These are phyloP conservation scores for Siphamia tubifer DNA, from an alignment of 2,113 vertebrate genomes.

Conservation along the genomic window DNA sequence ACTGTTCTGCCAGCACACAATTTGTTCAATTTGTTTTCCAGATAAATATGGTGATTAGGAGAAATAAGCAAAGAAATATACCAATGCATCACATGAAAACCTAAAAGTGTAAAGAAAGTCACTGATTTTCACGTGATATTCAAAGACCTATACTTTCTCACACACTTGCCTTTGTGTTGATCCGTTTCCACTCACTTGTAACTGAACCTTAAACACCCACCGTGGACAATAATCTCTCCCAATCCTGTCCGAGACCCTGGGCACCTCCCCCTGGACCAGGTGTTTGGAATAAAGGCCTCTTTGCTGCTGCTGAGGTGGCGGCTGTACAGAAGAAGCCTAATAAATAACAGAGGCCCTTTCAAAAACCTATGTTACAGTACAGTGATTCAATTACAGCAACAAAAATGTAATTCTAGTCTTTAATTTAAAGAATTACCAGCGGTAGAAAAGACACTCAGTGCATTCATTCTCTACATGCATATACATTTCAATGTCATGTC, in stretches of 20 bases:
- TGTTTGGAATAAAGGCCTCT: slow-evolving; percentile 32
- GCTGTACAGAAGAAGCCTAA: slow-evolving; percentile 20
- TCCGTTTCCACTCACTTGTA: slow-evolving; percentile 1
- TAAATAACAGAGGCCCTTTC: slow-evolving; percentile 57
- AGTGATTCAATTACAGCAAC: slow-evolving; percentile 30
- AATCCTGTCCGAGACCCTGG: not conserved
- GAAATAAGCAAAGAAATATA: not conserved
- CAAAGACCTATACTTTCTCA: not conserved
- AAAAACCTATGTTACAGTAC: slow-evolving; percentile 26
- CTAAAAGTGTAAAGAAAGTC: not conserved
- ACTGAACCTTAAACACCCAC: not conserved
- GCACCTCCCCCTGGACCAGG: slow-evolving; percentile 5
- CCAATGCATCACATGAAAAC: not conserved
- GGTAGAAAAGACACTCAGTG: too few relatives aligned
- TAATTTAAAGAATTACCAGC: too few relatives aligned
- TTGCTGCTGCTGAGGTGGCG: not conserved
- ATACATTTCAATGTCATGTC: too few relatives aligned
- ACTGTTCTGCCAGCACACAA: not conserved
- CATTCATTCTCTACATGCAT: too few relatives aligned
- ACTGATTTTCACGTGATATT: not conserved
- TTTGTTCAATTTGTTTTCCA: not conserved
- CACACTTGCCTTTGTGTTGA: not conserved
- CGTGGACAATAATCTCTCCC: not conserved
- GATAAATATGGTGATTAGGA: not conserved
- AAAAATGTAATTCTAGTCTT: slow-evolving; percentile 19